phyloP scores from a whole-genome alignment of 2,888 invertebrate species.

The Eilema griseolum region DNA sequence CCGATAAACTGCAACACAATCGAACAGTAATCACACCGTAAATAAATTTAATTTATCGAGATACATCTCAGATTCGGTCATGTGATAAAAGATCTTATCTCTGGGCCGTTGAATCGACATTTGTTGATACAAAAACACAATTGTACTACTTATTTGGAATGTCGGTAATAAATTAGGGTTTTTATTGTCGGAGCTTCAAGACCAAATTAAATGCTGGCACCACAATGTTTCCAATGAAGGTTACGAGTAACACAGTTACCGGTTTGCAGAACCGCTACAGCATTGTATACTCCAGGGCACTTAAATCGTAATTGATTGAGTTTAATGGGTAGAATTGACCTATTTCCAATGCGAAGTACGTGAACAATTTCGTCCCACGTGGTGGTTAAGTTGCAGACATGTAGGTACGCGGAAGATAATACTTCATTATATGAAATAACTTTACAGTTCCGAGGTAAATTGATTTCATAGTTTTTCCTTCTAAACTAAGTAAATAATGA shows the following conservation, averaged over 20 bases:
- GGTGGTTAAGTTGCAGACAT: constrained; percentile 36
- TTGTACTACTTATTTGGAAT: constrained; percentile 65
- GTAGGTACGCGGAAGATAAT: constrained; percentile 39
- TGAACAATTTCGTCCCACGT: constrained; percentile 56
- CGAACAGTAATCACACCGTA: constrained; percentile 55
- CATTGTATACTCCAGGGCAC: constrained; percentile 51
- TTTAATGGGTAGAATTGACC: constrained; percentile 60
- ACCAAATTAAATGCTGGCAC: constrained; percentile 53
- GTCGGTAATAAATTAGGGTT: constrained; percentile 59
- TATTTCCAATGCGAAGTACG: constrained; percentile 57
- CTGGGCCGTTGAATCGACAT: constrained; percentile 56
- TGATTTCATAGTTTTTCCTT: background rate
- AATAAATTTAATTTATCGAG: constrained; percentile 64
- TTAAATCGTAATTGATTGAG: constrained; percentile 60
- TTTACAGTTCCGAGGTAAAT: background rate
- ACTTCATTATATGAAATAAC: constrained; percentile 10
- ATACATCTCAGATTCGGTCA: constrained; percentile 53
- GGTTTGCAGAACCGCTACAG: constrained; percentile 55
- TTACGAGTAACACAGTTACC: constrained; percentile 47
- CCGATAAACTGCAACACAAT: constrained; percentile 68
- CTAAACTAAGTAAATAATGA: background rate
- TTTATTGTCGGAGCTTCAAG: constrained; percentile 60
- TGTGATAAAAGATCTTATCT: constrained; percentile 66
- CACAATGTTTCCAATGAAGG: constrained; percentile 52
- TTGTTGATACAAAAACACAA: constrained; percentile 59